Evolutionary conservation across 2,113 vertebrate species (phyloP), one percentile per base, ranked within the genome.

Genomic region (Peromyscus californicus): DNA sequence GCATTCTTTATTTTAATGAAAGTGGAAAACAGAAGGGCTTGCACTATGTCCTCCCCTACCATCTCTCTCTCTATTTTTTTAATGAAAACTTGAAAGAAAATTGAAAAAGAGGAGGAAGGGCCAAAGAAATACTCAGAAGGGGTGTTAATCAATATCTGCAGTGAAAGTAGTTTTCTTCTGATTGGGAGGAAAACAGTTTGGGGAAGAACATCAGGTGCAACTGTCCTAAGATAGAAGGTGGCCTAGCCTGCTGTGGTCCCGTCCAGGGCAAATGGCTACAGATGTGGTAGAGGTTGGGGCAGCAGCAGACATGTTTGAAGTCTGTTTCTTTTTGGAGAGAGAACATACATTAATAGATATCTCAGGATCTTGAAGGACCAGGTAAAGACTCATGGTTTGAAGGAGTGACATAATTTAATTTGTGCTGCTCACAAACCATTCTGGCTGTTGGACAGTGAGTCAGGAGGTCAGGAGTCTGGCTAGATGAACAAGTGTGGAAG

Each of bases 21-120:
- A 90, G 61, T 63, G 48, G 79, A 74, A 93, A 80, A 11, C 80
- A 92, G n/a, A 91, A 51, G n/a, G 63, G 3, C 70, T 96, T 80
- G 26, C 63, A n/a, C 61, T 45, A 36, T 29, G 33, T 87, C 86
- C 24, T 48, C 29, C 3, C n/a, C 5, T 21, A 89, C 42, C 8
- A 78, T 74, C 70, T n/a, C n/a, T n/a, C n/a, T n/a, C n/a, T n/a
- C n/a, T 72, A 39, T 57, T 94, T 65, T 42, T 75, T 72, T 7
- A 70, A 6, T 79, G 74, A 89, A 89, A 61, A 78, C n/a, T 87
- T 88, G 48, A 78, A 15, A 80, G 54, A 93, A 93, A 72, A 10
- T 17, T 78, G 57, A 19, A 24, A 67, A 75, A 54, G 65, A 26
- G 42, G 69, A 76, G 8, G 9, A 54, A 65, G 12, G 8, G 39